These are phyloP conservation scores for Drosophila anceps DNA, from an alignment of 2,888 invertebrate genomes.

Conservation along the genomic window DNA sequence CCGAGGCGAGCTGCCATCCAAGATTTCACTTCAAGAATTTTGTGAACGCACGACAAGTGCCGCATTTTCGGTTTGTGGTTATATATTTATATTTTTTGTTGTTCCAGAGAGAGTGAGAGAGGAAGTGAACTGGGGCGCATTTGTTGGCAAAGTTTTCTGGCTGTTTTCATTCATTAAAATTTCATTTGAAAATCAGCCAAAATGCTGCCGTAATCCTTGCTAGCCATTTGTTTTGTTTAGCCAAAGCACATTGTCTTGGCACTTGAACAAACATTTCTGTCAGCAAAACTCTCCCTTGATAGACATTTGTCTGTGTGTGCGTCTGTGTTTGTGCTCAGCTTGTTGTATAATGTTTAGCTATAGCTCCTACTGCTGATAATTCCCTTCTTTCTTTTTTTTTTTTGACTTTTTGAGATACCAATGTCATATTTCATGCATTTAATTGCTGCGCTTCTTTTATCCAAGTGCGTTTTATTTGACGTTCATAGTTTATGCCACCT, in stretches of 20 bases:
- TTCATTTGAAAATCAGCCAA: constrained; percentile 78
- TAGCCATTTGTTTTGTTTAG: constrained; percentile 54
- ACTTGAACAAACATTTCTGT: constrained; percentile 54
- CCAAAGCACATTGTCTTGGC: constrained; percentile 39
- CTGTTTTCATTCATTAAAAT: constrained; percentile 73
- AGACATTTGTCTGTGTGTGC: constrained; percentile 27
- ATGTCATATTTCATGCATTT: constrained; percentile 54
- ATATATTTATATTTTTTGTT: constrained; percentile 31
- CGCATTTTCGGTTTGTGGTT: constrained; percentile 36
- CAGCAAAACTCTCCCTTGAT: constrained; percentile 55
- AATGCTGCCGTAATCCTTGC: constrained; percentile 73
- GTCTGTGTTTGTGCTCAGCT: constrained; percentile 1
- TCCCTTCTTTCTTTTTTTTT: neutral
- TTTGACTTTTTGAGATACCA: constrained; percentile 27
- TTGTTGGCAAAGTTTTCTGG: constrained; percentile 34
- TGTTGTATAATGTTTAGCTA: constrained; percentile 11
- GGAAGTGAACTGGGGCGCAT: neutral
- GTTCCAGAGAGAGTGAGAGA: neutral
- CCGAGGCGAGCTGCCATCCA: constrained; percentile 15
- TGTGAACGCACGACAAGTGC: constrained; percentile 41
- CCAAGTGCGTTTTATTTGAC: constrained; percentile 71
- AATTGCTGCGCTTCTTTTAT: constrained; percentile 57
- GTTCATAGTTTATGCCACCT: constrained; percentile 72
- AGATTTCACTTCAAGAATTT: constrained; percentile 46
- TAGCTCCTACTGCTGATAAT: neutral